Base-by-base conservation (phyloP, 2,888 invertebrate genomes). In the Carcina quercana region DNA sequence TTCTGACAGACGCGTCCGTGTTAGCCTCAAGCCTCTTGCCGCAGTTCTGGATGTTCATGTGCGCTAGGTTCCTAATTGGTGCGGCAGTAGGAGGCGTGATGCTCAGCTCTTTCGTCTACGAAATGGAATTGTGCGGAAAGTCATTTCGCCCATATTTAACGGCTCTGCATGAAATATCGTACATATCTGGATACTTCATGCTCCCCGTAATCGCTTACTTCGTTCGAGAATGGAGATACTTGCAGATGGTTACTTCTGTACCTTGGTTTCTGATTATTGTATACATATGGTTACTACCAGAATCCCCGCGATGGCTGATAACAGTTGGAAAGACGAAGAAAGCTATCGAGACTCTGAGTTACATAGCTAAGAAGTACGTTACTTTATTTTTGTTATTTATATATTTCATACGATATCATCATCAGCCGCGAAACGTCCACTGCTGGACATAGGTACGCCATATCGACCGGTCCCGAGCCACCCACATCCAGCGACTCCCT, bases 21-120 rank as follows among this genome's bases (percentile, higher is more conserved):
- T 61, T 64, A 3, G 36, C 84, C 10, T 87, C 88, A 17, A 86
- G 87, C 1, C 72, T 86, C 25, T 82, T 82, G 2, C 85, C 88
- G 3, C 75, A 85, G 55, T 86, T 88, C 42, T 86, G 86, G 80
- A 82, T 82, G 76, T 91, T 93, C 53, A 86, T 92, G 6, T 35
- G 89, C 0, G 83, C 91, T 28, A 83, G 93, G 25, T 91, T 93
- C 57, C 55, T 93, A 11, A 86, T 89, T 8, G 93, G 92, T 0
- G 82, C 91, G 13, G 92, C 92, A 6, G 92, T 92, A 1, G 93
- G 93, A 26, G 94, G 94, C 20, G 91, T 92, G 0, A 95, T 95
- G 91, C 90, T 92, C 30, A 92, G 91, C 25, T 90, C 89, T 55
- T 91, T 91, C 43, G 90, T 90, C 2, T 72, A 90, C 3, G 84